phyloP scores from a whole-genome alignment of 2,113 vertebrate genomes.

The Albula glossodonta region DNA sequence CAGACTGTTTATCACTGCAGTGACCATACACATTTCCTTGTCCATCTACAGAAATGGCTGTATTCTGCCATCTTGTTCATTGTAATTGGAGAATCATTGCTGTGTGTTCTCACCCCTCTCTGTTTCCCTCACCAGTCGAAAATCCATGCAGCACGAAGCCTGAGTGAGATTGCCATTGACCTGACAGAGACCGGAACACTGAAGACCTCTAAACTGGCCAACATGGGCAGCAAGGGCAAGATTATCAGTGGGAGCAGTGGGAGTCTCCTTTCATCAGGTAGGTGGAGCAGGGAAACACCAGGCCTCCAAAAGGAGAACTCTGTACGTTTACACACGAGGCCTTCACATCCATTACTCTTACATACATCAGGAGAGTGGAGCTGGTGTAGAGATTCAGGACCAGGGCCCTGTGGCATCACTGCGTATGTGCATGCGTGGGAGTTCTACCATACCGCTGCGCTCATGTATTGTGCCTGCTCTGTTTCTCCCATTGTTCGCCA shows the following conservation, averaged over 20 bases:
- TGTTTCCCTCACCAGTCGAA: constrained; percentile 74
- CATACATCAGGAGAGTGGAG: neutral
- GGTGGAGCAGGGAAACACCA: neutral
- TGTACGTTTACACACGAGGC: neutral
- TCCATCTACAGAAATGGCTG: no score
- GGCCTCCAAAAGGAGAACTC: neutral
- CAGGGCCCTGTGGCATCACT: neutral
- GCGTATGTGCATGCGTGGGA: neutral
- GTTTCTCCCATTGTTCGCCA: neutral
- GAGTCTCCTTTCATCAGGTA: constrained; percentile 95
- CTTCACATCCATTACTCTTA: neutral
- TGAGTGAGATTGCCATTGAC: constrained; percentile 90
- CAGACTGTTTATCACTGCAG: no score
- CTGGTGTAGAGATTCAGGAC: neutral
- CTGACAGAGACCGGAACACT: constrained; percentile 84
- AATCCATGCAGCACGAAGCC: constrained; percentile 82
- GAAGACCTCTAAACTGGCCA: constrained; percentile 79
- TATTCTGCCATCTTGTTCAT: neutral
- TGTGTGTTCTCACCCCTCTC: neutral
- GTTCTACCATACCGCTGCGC: neutral
- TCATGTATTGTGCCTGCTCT: neutral
- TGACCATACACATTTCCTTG: no score
- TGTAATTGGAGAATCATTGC: neutral
- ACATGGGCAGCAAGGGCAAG: constrained; percentile 82
- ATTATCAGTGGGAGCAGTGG: constrained; percentile 96